Evolutionary conservation across 1,140 invertebrate species (phyloP).

Genomic region (Uloborus diversus): DNA sequence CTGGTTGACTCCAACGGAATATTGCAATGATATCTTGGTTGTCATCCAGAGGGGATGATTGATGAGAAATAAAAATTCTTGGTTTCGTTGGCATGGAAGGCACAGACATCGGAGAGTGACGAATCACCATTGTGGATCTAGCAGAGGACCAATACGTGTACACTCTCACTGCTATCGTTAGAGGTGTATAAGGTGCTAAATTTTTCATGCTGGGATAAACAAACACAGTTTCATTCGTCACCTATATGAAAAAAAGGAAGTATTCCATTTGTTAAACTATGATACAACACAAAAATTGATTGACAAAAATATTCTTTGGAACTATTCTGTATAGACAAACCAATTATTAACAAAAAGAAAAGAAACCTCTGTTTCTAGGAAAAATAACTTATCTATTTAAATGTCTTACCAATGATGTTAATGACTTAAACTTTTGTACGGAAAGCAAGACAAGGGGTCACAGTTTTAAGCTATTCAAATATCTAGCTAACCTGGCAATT

Average conservation of each 20-base stretch:
- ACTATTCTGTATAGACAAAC: no score
- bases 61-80: slow-evolving; percentile 74
- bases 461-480: no score
- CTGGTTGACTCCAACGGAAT: slow-evolving; percentile 80
- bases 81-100: slow-evolving; percentile 77
- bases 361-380: no score
- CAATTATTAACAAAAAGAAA: no score
- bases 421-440: no score
- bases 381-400: no score
- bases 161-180: slow-evolving; percentile 78
- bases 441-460: no score
- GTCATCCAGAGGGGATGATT: slow-evolving; percentile 60
- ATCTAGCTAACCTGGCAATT: no score
- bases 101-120: slow-evolving; percentile 67
- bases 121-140: slow-evolving; percentile 65
- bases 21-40: slow-evolving; percentile 65
- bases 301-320: no score
- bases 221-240: slow-evolving; percentile 62
- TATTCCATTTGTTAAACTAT: no score
- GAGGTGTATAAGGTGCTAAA: slow-evolving; percentile 73
- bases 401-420: no score
- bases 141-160: slow-evolving; percentile 86
- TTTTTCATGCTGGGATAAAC: slow-evolving; percentile 67
- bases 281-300: no score
- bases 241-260: slow-evolving; percentile 35